Evolutionary conservation across 2,797 vertebrate genomes (phyloP), one percentile per base, ranked within the genome.

Genomic region (Sebastiscus albofasciatus): DNA sequence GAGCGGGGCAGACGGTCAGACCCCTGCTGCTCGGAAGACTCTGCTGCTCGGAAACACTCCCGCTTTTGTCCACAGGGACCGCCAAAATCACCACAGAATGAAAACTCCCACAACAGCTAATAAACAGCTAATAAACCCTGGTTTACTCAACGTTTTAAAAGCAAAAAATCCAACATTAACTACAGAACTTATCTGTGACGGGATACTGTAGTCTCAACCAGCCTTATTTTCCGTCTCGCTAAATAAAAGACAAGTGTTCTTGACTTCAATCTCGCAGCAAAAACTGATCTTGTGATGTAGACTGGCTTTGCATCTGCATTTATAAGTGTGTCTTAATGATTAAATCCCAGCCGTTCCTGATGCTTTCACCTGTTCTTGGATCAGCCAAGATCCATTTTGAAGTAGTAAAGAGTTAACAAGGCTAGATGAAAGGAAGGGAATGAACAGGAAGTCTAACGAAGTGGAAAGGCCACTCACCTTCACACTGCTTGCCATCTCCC

Each of bases 401-500:
- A 11, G n/a, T 7, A n/a, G 34, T 4, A 33, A 11, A 11, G 12
- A 61, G 16, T 42, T 33, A 12, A 67, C 24, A 2, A 31, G 61
- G 7, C n/a, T 16, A 24, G 77, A 4, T 6, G 8, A 33, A 16
- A 5, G 4, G 12, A 34, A 18, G 26, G 10, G 18, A 39, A 2
- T 52, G 11, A 55, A 16, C 29, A 24, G 22, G 9, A 42, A 18
- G 13, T 1, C 11, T 9, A 49, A 27, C 20, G 22, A 20, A 20
- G 36, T 1, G 10, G 13, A 39, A 62, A 31, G n/a, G 27, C 26
- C 61, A 64, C 96, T 96, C 94, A 99, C 98, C 98, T 93, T 98
- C 97, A 2, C 98, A 99, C 52, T 97, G 96, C 81, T 96, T 96
- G 75, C 98, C 98, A 81, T 99, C 97, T 42, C 98, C 98, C 90